A percentile compares a stretch with the other conserved stretches of the same genome.
Conservation (phyloP, 2,888 invertebrate genomes). For the Cheilosia pagana region DNA sequence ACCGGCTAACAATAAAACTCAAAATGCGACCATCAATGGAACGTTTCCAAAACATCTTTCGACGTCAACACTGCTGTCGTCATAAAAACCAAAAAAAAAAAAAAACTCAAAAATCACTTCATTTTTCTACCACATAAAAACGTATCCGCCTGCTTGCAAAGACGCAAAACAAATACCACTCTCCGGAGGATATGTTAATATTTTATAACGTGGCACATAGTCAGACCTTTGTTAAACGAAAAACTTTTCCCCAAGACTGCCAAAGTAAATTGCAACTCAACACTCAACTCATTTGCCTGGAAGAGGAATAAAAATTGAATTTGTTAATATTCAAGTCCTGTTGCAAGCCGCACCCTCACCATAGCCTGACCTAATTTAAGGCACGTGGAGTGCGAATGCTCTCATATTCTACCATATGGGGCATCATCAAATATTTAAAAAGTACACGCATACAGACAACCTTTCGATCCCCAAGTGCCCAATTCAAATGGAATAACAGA, state of each 20-base stretch:
- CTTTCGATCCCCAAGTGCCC: conserved; percentile 41
- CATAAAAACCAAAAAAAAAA: neutral
- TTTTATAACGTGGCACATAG: conserved; percentile 6
- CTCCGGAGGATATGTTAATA: conserved; percentile 1
- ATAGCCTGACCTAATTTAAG: conserved; percentile 12
- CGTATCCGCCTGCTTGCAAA: too few relatives aligned
- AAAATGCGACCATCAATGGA: neutral
- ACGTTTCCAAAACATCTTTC: neutral
- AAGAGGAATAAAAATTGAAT: conserved; percentile 22
- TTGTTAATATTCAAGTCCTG: conserved; percentile 23
- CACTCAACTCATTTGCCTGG: neutral
- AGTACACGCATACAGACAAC: conserved; percentile 23
- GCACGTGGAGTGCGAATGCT: conserved; percentile 1
- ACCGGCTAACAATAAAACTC: neutral
- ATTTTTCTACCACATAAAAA: neutral
- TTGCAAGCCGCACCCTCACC: neutral
- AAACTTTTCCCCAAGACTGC: neutral
- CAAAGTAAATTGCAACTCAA: conserved; percentile 6
- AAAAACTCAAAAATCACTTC: neutral
- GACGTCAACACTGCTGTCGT: neutral
- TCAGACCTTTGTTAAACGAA: conserved; percentile 4
- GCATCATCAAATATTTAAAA: conserved; percentile 12
- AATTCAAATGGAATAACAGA: conserved; percentile 33
- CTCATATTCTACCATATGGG: conserved; percentile 10
- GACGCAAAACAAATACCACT: too few relatives aligned